A percentile compares a stretch with the other conserved stretches of the same genome.
Evolutionary conservation across 2,888 invertebrate species (phyloP).

Genomic region (Dasysyrphus tricinctus): DNA sequence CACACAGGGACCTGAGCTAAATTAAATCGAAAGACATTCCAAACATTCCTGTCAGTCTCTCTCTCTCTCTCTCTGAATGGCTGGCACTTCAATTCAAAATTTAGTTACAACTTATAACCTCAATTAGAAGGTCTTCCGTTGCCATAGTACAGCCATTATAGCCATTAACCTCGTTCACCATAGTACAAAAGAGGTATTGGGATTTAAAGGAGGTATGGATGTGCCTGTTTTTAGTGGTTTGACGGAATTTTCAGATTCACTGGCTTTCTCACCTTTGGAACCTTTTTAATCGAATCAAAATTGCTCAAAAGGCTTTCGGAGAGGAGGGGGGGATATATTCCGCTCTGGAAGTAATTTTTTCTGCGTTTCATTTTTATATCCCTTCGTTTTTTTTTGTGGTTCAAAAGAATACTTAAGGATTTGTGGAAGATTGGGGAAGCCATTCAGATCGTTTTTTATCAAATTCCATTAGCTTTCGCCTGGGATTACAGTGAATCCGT

Average conservation of each 20-base stretch:
- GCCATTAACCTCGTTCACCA: constrained; percentile 5
- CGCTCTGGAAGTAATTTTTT: constrained; percentile 11
- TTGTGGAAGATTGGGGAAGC: constrained; percentile 20
- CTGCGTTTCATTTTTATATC: not conserved
- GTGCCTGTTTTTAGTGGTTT: constrained; percentile 29
- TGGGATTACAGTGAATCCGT: constrained; percentile 48
- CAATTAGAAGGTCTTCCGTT: constrained; percentile 46
- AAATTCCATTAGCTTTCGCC: constrained; percentile 56
- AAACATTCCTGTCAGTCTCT: constrained; percentile 16
- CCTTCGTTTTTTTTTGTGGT: not conserved
- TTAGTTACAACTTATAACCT: constrained; percentile 55
- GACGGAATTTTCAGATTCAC: constrained; percentile 32
- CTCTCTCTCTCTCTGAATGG: not conserved
- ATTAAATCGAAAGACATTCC: constrained; percentile 30
- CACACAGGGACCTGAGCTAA: not conserved
- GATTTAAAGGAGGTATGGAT: not conserved
- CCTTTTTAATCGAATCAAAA: constrained; percentile 41
- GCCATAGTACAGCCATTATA: constrained; percentile 17
- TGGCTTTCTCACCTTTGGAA: constrained; percentile 42
- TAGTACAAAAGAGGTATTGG: not conserved
- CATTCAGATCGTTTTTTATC: constrained; percentile 51
- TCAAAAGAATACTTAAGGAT: constrained; percentile 6
- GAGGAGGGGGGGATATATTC: not conserved
- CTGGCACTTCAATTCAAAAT: constrained; percentile 63
- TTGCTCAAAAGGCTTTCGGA: constrained; percentile 31